phyloP scores from a whole-genome alignment of 2,888 invertebrate species.

The Melanotus villosus region DNA sequence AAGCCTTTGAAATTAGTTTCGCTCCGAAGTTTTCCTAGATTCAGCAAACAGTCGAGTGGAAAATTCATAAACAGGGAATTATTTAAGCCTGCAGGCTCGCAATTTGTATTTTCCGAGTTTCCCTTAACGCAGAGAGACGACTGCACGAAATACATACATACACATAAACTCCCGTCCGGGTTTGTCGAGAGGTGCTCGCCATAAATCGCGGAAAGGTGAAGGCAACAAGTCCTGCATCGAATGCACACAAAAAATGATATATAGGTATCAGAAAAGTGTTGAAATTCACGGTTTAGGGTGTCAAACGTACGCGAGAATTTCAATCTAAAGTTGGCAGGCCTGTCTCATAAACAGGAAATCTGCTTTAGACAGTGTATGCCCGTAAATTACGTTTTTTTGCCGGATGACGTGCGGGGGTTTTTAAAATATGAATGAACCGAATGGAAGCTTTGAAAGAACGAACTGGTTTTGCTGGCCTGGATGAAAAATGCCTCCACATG shows the following conservation, averaged over 20 bases:
- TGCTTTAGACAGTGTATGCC: conserved; percentile 61
- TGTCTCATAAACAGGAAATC: conserved; percentile 59
- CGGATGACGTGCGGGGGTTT: conserved; percentile 57
- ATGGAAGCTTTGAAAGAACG: conserved; percentile 54
- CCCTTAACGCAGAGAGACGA: not conserved
- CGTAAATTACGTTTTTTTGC: conserved; percentile 61
- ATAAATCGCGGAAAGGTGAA: conserved; percentile 12
- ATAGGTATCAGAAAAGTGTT: conserved; percentile 35
- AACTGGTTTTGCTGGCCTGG: conserved; percentile 45
- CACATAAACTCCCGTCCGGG: not conserved
- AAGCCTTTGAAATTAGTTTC: conserved; percentile 46
- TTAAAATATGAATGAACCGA: conserved; percentile 60
- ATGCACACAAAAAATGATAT: conserved; percentile 30
- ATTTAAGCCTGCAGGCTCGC: conserved; percentile 36
- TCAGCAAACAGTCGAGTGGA: conserved; percentile 37
- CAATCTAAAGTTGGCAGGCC: conserved; percentile 51
- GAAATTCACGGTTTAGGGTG: conserved; percentile 42
- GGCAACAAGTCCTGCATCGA: conserved; percentile 32
- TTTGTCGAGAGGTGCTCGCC: not conserved
- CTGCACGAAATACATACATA: not conserved
- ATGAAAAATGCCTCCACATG: conserved; percentile 32
- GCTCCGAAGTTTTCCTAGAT: conserved; percentile 44
- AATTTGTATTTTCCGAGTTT: conserved; percentile 30
- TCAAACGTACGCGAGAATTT: conserved; percentile 48
- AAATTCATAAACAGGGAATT: conserved; percentile 44